Evolutionary conservation across 2,797 vertebrate genomes (phyloP).

Genomic region (Sebastes goodei): DNA sequence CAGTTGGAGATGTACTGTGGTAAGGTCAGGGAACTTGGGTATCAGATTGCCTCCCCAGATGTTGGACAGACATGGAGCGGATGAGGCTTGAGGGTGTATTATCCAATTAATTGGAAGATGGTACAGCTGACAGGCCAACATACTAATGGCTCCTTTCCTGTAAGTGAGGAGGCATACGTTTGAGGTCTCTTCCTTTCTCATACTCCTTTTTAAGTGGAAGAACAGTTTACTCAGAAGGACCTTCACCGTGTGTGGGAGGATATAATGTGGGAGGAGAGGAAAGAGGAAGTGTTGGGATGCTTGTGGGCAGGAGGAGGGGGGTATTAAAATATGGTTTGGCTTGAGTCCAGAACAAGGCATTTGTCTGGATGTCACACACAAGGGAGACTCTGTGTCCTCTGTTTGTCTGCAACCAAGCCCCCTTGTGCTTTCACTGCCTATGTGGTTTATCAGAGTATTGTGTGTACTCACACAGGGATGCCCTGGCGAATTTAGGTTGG

Average conservation of each 20-base stretch:
- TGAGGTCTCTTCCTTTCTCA: neutral
- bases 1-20: conserved; percentile 30
- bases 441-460: conserved; percentile 6
- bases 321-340: conserved; percentile 48
- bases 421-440: neutral
- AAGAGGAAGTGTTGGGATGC: conserved; percentile 4
- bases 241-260: neutral
- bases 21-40: conserved; percentile 36
- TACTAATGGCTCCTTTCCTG: neutral
- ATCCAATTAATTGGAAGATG: conserved; percentile 23
- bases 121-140: neutral
- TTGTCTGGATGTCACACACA: conserved; percentile 52
- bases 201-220: neutral
- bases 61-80: conserved; percentile 4
- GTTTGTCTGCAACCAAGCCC: neutral
- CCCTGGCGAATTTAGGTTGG: neutral
- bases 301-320: neutral
- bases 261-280: neutral
- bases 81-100: neutral
- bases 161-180: neutral
- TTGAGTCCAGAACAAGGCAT: conserved; percentile 36
- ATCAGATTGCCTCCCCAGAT: conserved; percentile 44
- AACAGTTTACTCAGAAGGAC: neutral
- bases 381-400: conserved; percentile 2
- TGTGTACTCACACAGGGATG: neutral